Evolutionary conservation across 1,140 invertebrate genomes (phyloP).

Genomic region (Pentalonia nigronervosa): DNA sequence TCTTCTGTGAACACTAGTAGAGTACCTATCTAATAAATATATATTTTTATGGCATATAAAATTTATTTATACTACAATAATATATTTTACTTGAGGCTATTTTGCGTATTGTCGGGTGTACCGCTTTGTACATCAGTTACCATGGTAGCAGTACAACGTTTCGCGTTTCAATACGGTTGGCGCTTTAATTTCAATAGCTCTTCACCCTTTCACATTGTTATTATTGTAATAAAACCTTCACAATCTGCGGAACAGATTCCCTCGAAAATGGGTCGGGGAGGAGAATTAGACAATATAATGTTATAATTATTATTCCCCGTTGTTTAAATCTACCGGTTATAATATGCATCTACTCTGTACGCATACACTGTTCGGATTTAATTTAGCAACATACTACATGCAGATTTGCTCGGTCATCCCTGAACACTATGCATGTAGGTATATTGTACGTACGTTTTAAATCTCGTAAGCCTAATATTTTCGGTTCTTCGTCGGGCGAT

Average conservation of each 20-base stretch:
- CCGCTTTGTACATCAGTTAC: conserved; percentile 30
- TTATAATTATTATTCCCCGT: conserved; percentile 43
- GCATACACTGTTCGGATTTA: neutral
- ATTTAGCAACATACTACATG: neutral
- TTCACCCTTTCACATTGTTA: conserved; percentile 44
- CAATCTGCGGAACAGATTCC: neutral
- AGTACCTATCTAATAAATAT: neutral
- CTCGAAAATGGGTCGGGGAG: neutral
- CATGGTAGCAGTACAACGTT: neutral
- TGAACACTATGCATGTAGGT: too few species aligned
- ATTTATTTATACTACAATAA: neutral
- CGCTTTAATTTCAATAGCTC: conserved; percentile 43
- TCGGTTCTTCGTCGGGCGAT: neutral
- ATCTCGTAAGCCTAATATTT: neutral
- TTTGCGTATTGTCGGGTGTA: neutral
- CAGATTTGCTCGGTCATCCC: neutral
- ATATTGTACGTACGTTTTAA: neutral
- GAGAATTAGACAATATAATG: conserved; percentile 32
- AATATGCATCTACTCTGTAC: conserved; percentile 17
- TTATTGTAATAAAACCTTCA: conserved; percentile 38
- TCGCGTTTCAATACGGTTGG: neutral
- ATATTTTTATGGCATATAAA: neutral
- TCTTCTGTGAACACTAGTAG: neutral
- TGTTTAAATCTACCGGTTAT: conserved; percentile 9
- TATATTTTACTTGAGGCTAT: neutral